These are phyloP conservation scores for Melolontha melolontha DNA, from an alignment of 2,888 invertebrate species.

Conservation along the genomic window DNA sequence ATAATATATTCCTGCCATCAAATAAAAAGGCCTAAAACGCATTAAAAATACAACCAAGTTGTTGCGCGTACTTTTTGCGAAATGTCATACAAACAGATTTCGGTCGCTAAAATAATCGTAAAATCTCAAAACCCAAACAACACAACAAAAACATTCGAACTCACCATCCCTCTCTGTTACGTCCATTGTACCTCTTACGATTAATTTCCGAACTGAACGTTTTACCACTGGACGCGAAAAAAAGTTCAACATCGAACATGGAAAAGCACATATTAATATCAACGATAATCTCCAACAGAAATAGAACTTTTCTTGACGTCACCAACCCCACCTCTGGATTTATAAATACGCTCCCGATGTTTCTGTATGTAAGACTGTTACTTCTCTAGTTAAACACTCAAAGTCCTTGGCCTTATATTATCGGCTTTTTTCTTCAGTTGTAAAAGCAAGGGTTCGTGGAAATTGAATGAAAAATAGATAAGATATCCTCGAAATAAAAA, in stretches of 20 bases:
- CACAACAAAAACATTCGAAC: slow-evolving; percentile 11
- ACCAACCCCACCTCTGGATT: slow-evolving; percentile 39
- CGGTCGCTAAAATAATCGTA: background rate
- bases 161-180: slow-evolving; percentile 22
- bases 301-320: slow-evolving; percentile 37
- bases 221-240: slow-evolving; percentile 2
- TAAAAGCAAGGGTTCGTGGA: background rate
- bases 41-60: too few species aligned
- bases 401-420: slow-evolving; percentile 33
- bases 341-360: slow-evolving; percentile 40
- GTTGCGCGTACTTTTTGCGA: too few species aligned
- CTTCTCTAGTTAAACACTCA: background rate
- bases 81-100: background rate
- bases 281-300: slow-evolving; percentile 38
- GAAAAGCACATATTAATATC: slow-evolving; percentile 37
- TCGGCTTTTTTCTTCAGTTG: background rate
- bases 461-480: background rate
- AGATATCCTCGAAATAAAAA: too few species aligned
- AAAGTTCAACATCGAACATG: slow-evolving; percentile 15
- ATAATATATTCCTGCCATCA: too few species aligned
- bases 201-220: slow-evolving; percentile 17
- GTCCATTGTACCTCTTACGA: slow-evolving; percentile 4
- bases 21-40: too few species aligned
- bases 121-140: background rate
- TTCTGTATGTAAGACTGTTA: background rate